Evolutionary conservation across 2,888 invertebrate species (phyloP).

Genomic region (Leucophora obtusa): DNA sequence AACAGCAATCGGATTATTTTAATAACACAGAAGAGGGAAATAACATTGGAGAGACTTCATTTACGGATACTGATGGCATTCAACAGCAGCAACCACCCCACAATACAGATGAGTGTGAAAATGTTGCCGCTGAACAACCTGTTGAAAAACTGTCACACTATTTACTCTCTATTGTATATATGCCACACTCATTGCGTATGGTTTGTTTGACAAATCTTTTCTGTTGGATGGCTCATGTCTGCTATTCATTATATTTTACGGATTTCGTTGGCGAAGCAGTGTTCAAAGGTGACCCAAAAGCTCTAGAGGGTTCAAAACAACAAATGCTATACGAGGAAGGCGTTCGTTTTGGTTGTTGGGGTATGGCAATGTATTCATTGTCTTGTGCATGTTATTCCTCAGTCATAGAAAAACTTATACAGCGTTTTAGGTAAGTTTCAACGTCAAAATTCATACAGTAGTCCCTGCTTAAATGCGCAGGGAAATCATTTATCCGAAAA

Average conservation of each 20-base stretch:
- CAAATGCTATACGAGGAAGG: conserved; percentile 91
- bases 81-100: conserved; percentile 28
- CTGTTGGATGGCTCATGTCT: conserved; percentile 99
- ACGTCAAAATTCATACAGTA: background rate
- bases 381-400: conserved; percentile 96
- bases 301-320: conserved; percentile 83
- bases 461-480: too few species aligned
- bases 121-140: conserved; percentile 61
- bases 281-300: conserved; percentile 81
- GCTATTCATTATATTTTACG: conserved; percentile 97
- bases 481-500: too few species aligned
- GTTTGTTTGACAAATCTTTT: conserved; percentile 96
- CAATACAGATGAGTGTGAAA: conserved; percentile 20
- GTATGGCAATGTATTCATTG: conserved; percentile 97
- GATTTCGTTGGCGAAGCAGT: conserved; percentile 85
- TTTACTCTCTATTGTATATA: conserved; percentile 91
- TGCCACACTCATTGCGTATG: conserved; percentile 91
- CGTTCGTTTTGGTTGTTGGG: conserved; percentile 96
- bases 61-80: conserved; percentile 9
- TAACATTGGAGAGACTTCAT: conserved; percentile 66
- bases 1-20: conserved; percentile 63
- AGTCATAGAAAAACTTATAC: conserved; percentile 91
- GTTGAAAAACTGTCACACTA: conserved; percentile 85
- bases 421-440: conserved; percentile 82
- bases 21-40: conserved; percentile 50